These are phyloP conservation scores for Barbus barbus DNA, from an alignment of 2,113 vertebrate genomes.

Conservation along the genomic window DNA sequence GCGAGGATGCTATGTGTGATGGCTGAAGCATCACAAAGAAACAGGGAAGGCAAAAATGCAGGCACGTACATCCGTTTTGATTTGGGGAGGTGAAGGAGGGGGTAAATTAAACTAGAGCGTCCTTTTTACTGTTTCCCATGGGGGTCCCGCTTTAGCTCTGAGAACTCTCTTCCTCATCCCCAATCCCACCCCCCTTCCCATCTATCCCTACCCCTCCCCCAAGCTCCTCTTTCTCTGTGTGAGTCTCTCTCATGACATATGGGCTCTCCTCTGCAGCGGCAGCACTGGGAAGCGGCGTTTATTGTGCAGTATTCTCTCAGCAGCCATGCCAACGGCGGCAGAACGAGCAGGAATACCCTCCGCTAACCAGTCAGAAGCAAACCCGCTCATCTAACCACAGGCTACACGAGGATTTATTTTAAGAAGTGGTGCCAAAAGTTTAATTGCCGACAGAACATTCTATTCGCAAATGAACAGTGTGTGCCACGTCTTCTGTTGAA, in stretches of 20 bases:
- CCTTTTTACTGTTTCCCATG: slow-evolving; percentile 54
- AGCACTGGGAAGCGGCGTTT: slow-evolving; percentile 57
- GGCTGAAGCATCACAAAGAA: slow-evolving; percentile 32
- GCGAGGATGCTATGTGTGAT: neutral
- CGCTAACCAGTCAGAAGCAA: slow-evolving; percentile 37
- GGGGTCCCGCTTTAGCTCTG: slow-evolving; percentile 48
- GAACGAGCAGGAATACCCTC: slow-evolving; percentile 45
- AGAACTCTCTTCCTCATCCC: slow-evolving; percentile 28
- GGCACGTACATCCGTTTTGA: slow-evolving; percentile 36
- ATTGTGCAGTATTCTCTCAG: slow-evolving; percentile 50
- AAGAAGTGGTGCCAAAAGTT: slow-evolving; percentile 24
- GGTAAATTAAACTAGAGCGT: slow-evolving; percentile 48
- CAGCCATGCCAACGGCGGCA: slow-evolving; percentile 54
- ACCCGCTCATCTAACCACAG: slow-evolving; percentile 26
- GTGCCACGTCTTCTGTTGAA: neutral
- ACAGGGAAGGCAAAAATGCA: slow-evolving; percentile 33
- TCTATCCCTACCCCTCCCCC: slow-evolving; percentile 44
- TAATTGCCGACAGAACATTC: slow-evolving; percentile 39
- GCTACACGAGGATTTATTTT: slow-evolving; percentile 39
- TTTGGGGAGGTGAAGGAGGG: slow-evolving; percentile 31
- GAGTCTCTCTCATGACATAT: slow-evolving; percentile 63
- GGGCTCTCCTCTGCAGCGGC: slow-evolving; percentile 62
- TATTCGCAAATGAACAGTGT: slow-evolving; percentile 10
- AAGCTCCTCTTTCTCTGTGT: slow-evolving; percentile 50
- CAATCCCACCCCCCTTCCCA: slow-evolving; percentile 32